Evolutionary conservation across 2,797 vertebrate genomes (phyloP).

Genomic region (Amblyraja radiata): DNA sequence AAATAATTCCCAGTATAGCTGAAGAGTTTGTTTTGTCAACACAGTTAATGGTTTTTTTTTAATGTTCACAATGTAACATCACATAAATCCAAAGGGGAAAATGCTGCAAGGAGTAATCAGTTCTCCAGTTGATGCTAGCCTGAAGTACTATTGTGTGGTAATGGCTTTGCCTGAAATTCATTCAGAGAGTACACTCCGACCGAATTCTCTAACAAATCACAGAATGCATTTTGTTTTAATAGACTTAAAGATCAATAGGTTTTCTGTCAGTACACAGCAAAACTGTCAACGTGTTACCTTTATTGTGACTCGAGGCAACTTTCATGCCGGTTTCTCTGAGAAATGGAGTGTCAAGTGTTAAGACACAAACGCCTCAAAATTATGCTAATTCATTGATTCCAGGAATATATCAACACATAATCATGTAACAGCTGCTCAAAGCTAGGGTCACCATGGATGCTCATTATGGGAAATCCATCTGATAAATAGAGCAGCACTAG

Average conservation of each 20-base stretch:
- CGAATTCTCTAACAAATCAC: background rate
- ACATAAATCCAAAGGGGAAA: background rate
- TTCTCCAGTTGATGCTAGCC: background rate
- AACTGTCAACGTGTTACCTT: background rate
- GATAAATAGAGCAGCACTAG: background rate
- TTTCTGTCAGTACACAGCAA: background rate
- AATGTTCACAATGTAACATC: background rate
- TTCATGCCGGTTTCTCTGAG: background rate
- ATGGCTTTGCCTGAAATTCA: background rate
- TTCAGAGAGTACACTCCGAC: background rate
- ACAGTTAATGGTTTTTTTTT: background rate
- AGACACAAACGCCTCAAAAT: background rate
- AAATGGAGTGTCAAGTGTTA: background rate
- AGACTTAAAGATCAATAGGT: background rate
- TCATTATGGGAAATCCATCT: background rate
- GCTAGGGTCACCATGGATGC: background rate
- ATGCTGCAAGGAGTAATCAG: background rate
- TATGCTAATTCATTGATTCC: background rate
- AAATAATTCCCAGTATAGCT: background rate
- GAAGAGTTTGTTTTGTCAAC: background rate
- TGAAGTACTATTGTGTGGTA: background rate
- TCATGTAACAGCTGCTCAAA: background rate
- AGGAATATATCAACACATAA: background rate
- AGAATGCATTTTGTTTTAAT: background rate
- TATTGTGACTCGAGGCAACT: background rate